These are phyloP conservation scores for Euzetes globulus DNA, from an alignment of 2,888 invertebrate species.

Conservation along the genomic window DNA sequence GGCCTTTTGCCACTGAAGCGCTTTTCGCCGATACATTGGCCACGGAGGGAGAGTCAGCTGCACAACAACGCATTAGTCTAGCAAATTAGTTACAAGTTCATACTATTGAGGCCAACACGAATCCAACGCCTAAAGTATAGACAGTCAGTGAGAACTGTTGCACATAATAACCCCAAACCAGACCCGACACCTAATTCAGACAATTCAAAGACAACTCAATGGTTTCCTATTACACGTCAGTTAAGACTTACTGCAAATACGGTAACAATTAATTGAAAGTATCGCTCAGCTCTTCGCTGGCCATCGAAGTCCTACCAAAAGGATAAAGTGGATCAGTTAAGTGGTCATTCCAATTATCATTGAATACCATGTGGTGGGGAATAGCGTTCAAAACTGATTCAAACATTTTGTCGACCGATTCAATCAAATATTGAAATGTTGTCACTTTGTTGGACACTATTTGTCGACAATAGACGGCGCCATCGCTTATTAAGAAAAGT, in stretches of 20 bases:
- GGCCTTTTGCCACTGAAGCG: slow-evolving; percentile 81
- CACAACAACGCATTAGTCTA: neutral
- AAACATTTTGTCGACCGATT: slow-evolving; percentile 16
- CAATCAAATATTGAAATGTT: neutral
- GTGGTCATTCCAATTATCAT: neutral
- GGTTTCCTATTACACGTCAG: neutral
- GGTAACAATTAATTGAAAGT: slow-evolving; percentile 80
- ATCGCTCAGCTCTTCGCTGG: slow-evolving; percentile 77
- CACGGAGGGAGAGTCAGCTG: slow-evolving; percentile 87
- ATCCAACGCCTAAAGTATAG: slow-evolving; percentile 83
- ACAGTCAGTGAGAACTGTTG: slow-evolving; percentile 94
- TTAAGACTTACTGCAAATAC: slow-evolving; percentile 66
- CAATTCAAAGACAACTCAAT: neutral
- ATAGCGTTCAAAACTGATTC: slow-evolving; percentile 22
- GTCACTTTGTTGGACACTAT: neutral
- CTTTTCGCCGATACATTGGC: slow-evolving; percentile 83
- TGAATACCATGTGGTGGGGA: slow-evolving; percentile 31
- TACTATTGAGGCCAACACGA: slow-evolving; percentile 73
- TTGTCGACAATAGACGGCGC: neutral
- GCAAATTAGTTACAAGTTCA: slow-evolving; percentile 44
- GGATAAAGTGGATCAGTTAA: slow-evolving; percentile 31
- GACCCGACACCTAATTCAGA: slow-evolving; percentile 61
- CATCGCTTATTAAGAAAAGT: neutral
- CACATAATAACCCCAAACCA: slow-evolving; percentile 84
- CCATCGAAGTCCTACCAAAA: slow-evolving; percentile 72